phyloP scores from a whole-genome alignment of 1,140 invertebrate species.

The Chlorops oryzae region DNA sequence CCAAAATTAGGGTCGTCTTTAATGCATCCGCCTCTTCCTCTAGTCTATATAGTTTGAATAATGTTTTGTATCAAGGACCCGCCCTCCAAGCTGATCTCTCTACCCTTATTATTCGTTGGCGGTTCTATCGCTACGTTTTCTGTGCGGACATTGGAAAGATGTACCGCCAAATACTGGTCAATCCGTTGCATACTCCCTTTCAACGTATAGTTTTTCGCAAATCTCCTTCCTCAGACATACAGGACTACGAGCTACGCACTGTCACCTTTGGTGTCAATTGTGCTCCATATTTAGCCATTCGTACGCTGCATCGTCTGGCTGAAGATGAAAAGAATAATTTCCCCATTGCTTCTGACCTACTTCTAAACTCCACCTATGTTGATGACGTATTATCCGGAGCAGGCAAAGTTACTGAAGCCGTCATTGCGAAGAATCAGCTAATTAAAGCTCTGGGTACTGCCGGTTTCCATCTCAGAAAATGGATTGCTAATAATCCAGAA shows the following conservation, averaged over 20 bases:
- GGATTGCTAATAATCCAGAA: neutral
- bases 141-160: slow-evolving; percentile 7
- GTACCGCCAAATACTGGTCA: slow-evolving; percentile 8
- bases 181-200: neutral
- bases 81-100: neutral
- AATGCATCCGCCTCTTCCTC: neutral
- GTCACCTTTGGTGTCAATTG: neutral
- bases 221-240: too few relatives aligned
- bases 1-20: slow-evolving; percentile 8
- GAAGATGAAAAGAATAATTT: neutral
- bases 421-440: neutral
- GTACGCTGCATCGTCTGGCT: neutral
- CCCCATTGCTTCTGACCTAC: neutral
- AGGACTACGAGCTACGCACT: too few relatives aligned
- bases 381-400: slow-evolving; percentile 6
- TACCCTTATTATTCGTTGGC: neutral
- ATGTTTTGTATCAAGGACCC: slow-evolving; percentile 2
- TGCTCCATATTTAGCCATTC: slow-evolving; percentile 2
- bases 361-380: neutral
- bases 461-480: neutral
- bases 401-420: neutral
- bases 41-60: neutral
- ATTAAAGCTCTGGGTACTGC: neutral
- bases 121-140: slow-evolving; percentile 4
- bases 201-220: slow-evolving; percentile 2